Conservation (phyloP, 2,797 vertebrate species). For the Tamandua tetradactyla region DNA sequence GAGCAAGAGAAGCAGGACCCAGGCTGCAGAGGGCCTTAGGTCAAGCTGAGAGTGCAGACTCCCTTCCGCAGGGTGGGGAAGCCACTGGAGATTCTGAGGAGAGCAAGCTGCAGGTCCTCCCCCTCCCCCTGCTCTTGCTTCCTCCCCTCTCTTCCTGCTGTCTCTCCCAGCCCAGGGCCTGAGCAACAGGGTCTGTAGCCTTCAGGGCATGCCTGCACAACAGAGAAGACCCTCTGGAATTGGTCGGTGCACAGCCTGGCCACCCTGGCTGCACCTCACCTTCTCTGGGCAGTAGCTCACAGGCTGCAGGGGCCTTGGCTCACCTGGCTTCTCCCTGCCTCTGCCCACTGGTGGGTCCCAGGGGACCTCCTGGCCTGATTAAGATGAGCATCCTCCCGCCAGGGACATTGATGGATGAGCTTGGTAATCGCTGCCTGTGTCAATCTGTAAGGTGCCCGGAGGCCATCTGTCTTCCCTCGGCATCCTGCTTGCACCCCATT, state of each 20-base stretch:
- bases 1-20: neutral
- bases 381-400: slow-evolving; percentile 55
- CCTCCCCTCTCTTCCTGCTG: neutral
- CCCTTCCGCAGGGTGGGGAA: neutral
- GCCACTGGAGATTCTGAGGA: neutral
- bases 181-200: neutral
- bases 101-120: neutral
- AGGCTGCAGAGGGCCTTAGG: neutral
- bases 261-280: neutral
- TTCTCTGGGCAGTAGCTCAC: neutral
- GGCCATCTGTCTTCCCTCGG: slow-evolving; percentile 69
- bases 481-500: neutral
- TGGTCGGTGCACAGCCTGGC: neutral
- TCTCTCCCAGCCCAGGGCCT: neutral
- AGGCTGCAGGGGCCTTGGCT: neutral
- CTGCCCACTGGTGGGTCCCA: neutral
- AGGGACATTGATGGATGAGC: slow-evolving; percentile 68
- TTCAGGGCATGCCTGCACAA: neutral
- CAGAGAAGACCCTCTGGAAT: neutral
- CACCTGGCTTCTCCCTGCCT: neutral
- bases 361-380: neutral
- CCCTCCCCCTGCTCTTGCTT: neutral
- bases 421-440: slow-evolving; percentile 44
- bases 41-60: neutral
- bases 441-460: slow-evolving; percentile 27